Base-by-base conservation (phyloP, 2,888 invertebrate genomes). In the Elegia similella region DNA sequence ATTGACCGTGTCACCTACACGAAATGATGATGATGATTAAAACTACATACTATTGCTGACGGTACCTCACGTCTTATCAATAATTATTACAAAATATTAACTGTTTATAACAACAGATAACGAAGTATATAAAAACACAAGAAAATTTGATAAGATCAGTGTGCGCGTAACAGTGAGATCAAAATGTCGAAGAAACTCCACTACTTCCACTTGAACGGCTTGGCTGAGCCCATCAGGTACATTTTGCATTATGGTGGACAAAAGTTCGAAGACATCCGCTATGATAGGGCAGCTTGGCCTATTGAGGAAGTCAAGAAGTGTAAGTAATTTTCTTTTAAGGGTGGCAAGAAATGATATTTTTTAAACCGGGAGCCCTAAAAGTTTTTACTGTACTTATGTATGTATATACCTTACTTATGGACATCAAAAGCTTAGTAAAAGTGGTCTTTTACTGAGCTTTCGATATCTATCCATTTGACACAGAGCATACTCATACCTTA, bases 181-280 rank as follows among this genome's bases (percentile, higher is more conserved):
- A 63, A 52, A 47, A 76, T 75, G 75, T 59, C 72, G 6, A 69
- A 63, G 58, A 72, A 70, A 67, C 62, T 79, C 17, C 70, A 76
- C 52, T 76, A 76, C 55, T 77, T 76, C 57, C 58, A 77, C 44
- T 38, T 75, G 3, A 76, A 78, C 55, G 82, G 81, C 16, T 55
- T 76, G 0, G 80, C 62, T 5, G 80, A 82, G 62, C 57, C 75
- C 7, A 74, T 83, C 32, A 70, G 80, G 57, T 82, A 79, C 44
- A 73, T 84, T n/a, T 60, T 84, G 42, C 75, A 82, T 58, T 80
- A 80, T 56, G 79, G 70, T 15, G 80, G 76, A 7, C 70, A 78
- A 6, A 75, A 79, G 63, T 79, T 82, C 34, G 80, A 80, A 63
- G 81, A 82, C 55, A 59, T 83, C 10, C 67, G 73, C 42, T 73